phyloP scores from a whole-genome alignment of 2,797 vertebrate species.

The Hozukius guyotensis region DNA sequence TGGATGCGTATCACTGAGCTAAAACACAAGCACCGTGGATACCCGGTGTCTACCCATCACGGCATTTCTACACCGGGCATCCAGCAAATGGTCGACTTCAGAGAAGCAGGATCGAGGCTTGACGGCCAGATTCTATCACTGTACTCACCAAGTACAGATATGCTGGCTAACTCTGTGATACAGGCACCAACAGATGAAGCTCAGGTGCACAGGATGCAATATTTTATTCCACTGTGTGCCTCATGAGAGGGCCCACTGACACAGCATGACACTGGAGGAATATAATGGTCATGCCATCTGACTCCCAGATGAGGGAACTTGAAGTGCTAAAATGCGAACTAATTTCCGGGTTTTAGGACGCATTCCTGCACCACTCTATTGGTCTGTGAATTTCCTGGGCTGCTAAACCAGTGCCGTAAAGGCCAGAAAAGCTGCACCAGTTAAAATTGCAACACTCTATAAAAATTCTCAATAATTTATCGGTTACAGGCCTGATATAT shows the following conservation, averaged over 20 bases:
- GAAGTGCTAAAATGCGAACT: no score
- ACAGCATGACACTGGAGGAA: background rate
- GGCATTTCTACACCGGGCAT: background rate
- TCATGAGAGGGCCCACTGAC: background rate
- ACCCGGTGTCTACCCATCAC: background rate
- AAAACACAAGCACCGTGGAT: background rate
- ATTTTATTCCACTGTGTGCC: background rate
- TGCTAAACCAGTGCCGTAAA: no score
- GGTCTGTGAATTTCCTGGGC: no score
- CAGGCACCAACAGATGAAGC: background rate
- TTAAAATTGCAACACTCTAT: no score
- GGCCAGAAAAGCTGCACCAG: no score
- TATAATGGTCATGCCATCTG: background rate
- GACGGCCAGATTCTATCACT: background rate
- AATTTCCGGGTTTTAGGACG: no score
- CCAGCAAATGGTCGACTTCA: background rate
- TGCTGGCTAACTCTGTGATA: background rate
- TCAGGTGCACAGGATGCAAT: background rate
- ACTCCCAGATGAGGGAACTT: no score
- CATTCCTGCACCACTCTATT: no score
- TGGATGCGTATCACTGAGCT: conserved; percentile 3
- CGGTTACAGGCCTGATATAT: no score
- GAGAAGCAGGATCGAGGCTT: background rate
- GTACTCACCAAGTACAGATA: background rate
- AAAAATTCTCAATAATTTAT: no score